These are phyloP conservation scores for Dromococcyx pavoninus DNA, from an alignment of 2,797 vertebrate genomes.

Conservation along the genomic window DNA sequence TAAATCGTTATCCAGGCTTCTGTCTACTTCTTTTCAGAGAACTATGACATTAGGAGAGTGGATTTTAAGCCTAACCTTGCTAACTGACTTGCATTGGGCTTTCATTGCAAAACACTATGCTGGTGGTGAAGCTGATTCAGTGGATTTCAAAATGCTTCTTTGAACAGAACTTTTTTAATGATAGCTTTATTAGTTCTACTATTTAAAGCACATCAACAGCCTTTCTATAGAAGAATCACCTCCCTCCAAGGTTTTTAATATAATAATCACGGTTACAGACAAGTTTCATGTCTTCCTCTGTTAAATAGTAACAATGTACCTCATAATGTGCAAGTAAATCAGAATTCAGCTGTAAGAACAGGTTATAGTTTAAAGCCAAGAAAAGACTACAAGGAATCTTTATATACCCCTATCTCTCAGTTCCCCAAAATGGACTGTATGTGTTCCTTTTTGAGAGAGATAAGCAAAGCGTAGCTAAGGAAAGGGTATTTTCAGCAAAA, in stretches of 20 bases:
- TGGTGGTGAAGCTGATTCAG: neutral
- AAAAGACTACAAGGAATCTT: neutral
- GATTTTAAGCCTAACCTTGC: neutral
- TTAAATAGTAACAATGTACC: neutral
- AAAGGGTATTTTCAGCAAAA: neutral
- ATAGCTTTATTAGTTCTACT: neutral
- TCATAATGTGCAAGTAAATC: neutral
- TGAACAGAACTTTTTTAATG: neutral
- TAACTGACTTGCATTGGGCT: neutral
- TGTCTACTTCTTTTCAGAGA: neutral
- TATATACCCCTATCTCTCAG: neutral
- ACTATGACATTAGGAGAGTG: neutral
- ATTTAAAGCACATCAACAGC: neutral
- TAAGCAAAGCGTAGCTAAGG: neutral
- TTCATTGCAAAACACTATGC: neutral
- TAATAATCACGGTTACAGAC: neutral
- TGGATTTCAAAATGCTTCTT: neutral
- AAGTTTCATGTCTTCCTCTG: neutral
- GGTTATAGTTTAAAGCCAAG: neutral
- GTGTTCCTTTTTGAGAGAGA: neutral
- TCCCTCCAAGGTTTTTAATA: neutral
- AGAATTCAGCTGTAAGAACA: neutral
- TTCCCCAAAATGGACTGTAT: neutral
- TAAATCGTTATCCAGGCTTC: constrained; percentile 19
- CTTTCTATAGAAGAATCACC: neutral